Evolutionary conservation across 2,797 vertebrate genomes (phyloP), one percentile per base, ranked within the genome.

Genomic region (Coluber constrictor): DNA sequence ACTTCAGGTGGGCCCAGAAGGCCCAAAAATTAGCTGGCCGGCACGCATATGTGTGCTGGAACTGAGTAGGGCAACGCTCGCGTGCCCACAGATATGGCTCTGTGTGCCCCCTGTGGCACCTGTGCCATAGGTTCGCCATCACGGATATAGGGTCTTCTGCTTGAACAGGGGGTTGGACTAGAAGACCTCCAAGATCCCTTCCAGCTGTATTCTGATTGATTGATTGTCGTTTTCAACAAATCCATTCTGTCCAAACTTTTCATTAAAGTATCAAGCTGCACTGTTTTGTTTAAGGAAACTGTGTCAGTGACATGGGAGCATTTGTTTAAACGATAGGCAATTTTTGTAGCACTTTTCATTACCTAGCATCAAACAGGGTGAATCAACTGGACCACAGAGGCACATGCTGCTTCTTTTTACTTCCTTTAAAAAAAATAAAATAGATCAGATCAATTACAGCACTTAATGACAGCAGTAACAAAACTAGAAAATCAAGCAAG

Each of bases 401-500:
- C 25, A 90, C 32, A n/a, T 12, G 27, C 23, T 56, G 13, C 13
- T 51, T 87, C 70, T 29, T 16, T 70, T 70, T 63, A 29, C n/a
- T 66, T n/a, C 12, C 13, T 32, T 70, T 6, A 6, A 8, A 70
- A 20, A 70, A 60, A 91, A 18, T 5, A 32, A 74, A 88, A 16
- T 8, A 88, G 56, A 18, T 61, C 27, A 79, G 16, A 60, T 88
- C 56, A 27, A 57, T 94, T 92, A 92, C 59, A 92, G 1, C 91
- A 88, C n/a, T 93, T 4, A 60, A 70, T 29, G 59, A 56, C 47
- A 55, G 37, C 74, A 86, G 20, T 43, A 55, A 90, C n/a, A 27
- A 59, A 63, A 74, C 13, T 20, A 37, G 56, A 93, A 88, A 91
- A 91, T 95, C 94, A 25, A 90, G 32, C 95, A 94, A 92, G 54